Percentiles rank a stretch among this genome's conserved stretches.
Evolutionary conservation across 2,888 invertebrate genomes (phyloP).

Genomic region (Apotomis capreana): DNA sequence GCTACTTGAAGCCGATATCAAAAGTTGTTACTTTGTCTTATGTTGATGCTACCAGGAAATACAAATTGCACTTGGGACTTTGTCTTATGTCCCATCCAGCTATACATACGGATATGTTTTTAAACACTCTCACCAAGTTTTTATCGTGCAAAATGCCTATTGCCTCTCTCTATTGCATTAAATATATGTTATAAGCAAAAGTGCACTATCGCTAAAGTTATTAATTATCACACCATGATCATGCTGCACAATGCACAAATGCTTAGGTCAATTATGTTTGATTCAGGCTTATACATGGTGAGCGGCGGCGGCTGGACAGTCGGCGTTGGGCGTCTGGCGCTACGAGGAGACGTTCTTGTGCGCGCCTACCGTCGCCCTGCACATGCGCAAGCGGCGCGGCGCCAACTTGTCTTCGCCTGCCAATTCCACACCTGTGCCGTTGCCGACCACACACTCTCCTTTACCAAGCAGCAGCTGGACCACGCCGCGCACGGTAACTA

Average conservation of each 20-base stretch:
- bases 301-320: constrained; percentile 86
- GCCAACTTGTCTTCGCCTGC: constrained; percentile 91
- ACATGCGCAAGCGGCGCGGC: constrained; percentile 58
- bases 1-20: no score
- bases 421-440: constrained; percentile 98
- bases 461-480: constrained; percentile 94
- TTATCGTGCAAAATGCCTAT: no score
- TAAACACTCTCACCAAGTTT: no score
- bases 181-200: no score
- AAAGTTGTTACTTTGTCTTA: no score
- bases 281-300: constrained; percentile 86
- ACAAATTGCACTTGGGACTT: no score
- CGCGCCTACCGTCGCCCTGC: constrained; percentile 92
- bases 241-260: neutral
- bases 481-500: constrained; percentile 89
- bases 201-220: no score
- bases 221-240: neutral
- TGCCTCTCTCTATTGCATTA: no score
- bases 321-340: constrained; percentile 85
- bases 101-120: no score
- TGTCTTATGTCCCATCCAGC: no score
- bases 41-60: no score
- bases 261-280: constrained; percentile 11
- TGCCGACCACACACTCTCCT: constrained; percentile 91
- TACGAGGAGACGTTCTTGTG: constrained; percentile 95